A percentile compares a stretch with the other conserved stretches of the same genome.
These are phyloP conservation scores for Cryptops parisi DNA, from an alignment of 2,888 invertebrate genomes.

Conservation along the genomic window DNA sequence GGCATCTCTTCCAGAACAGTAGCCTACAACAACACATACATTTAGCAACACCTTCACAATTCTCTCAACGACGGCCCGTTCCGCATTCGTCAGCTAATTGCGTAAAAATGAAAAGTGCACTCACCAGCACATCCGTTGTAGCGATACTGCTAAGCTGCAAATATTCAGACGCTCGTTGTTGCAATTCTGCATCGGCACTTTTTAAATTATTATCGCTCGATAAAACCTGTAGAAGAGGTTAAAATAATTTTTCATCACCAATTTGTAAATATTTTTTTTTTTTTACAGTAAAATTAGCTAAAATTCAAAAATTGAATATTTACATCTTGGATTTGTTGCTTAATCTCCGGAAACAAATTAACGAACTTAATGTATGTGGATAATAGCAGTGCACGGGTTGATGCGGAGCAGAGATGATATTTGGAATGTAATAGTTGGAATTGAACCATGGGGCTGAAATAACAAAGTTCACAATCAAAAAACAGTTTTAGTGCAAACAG, in stretches of 20 bases:
- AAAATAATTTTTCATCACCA: constrained; percentile 1
- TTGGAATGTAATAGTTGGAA: constrained; percentile 98
- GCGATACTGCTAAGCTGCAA: constrained; percentile 90
- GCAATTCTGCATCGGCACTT: constrained; percentile 95
- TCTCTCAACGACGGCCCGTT: no score
- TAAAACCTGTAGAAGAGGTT: no score
- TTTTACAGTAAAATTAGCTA: not conserved
- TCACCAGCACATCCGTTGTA: constrained; percentile 79
- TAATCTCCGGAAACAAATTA: constrained; percentile 97
- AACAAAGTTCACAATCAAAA: no score
- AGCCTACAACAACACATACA: constrained; percentile 52
- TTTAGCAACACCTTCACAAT: no score
- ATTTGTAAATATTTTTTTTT: not conserved
- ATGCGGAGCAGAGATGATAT: constrained; percentile 94
- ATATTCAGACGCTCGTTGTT: constrained; percentile 96
- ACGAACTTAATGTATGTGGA: constrained; percentile 99
- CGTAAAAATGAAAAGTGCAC: constrained; percentile 21
- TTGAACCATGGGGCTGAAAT: constrained; percentile 83
- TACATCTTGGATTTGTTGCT: constrained; percentile 86
- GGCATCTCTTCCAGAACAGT: constrained; percentile 99
- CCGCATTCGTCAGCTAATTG: no score
- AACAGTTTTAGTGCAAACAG: no score
- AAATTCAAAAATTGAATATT: constrained; percentile 30
- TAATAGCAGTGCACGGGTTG: constrained; percentile 86
- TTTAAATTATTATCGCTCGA: constrained; percentile 75